phyloP scores from a whole-genome alignment of 2,797 vertebrate genomes.

The Poeciliopsis infans region DNA sequence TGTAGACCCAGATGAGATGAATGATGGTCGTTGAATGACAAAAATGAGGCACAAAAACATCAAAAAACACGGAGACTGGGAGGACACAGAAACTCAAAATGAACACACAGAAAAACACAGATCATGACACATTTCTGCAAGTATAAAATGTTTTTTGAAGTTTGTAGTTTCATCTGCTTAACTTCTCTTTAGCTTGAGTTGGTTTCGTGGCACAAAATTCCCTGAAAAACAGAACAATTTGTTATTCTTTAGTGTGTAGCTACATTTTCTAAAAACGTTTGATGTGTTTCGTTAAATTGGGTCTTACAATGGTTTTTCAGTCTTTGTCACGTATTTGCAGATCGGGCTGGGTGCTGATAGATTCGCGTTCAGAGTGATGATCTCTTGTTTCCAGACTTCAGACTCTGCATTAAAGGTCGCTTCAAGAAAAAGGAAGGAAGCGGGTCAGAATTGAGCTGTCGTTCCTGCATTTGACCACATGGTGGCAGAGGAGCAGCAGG shows the following conservation, averaged over 20 bases:
- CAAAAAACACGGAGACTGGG: too few relatives aligned
- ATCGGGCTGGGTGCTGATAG: conserved; percentile 28
- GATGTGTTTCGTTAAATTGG: not conserved
- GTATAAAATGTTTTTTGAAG: not conserved
- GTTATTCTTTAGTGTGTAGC: not conserved
- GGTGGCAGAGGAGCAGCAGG: conserved; percentile 22
- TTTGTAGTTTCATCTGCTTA: not conserved
- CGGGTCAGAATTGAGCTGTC: not conserved
- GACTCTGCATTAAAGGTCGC: conserved; percentile 36
- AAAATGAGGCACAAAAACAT: too few relatives aligned
- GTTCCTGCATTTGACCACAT: conserved; percentile 31
- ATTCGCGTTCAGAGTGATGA: conserved; percentile 27
- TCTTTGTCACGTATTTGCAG: conserved; percentile 58
- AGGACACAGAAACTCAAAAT: too few relatives aligned
- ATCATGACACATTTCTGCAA: not conserved
- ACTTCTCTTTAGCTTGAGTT: not conserved
- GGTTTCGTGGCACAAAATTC: conserved; percentile 27
- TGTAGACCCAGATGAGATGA: too few relatives aligned
- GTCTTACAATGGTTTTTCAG: conserved; percentile 16
- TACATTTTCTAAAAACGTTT: not conserved
- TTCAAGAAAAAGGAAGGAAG: conserved; percentile 33
- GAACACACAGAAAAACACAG: too few relatives aligned
- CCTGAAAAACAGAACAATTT: conserved; percentile 49
- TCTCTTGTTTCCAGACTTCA: conserved; percentile 41
- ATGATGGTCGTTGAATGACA: too few relatives aligned